Conservation (phyloP, 2,888 invertebrate species). For the Drosophila pseudotalamancana region DNA sequence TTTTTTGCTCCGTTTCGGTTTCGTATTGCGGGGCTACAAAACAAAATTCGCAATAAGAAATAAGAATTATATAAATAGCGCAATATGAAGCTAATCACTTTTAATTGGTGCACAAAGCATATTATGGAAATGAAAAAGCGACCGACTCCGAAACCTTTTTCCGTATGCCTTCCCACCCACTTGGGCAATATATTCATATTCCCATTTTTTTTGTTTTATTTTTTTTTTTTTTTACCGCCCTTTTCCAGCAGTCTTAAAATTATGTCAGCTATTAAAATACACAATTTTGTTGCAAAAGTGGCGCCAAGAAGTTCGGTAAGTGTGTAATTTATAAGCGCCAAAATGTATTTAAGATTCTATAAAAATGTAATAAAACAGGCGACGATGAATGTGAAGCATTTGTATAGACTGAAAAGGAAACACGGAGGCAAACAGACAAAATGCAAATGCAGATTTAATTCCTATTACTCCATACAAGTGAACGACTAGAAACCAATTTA, state of each 20-base stretch:
- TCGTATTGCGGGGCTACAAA: constrained; percentile 34
- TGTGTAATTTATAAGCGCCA: constrained; percentile 39
- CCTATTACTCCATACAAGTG: no score
- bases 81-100: constrained; percentile 77
- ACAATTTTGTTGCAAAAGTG: constrained; percentile 45
- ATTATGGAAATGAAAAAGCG: constrained; percentile 57
- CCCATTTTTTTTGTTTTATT: neutral
- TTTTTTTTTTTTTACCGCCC: neutral
- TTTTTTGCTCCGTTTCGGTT: constrained; percentile 41
- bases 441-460: no score
- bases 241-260: constrained; percentile 31
- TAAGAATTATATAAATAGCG: constrained; percentile 63
- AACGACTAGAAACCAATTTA: no score
- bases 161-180: neutral
- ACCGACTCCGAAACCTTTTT: constrained; percentile 47
- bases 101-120: constrained; percentile 71
- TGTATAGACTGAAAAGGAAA: no score
- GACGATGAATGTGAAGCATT: neutral
- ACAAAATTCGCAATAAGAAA: constrained; percentile 50
- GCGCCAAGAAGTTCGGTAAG: constrained; percentile 29
- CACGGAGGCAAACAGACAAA: no score
- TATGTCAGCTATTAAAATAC: constrained; percentile 64
- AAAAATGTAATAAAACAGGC: neutral
- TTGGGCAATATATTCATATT: constrained; percentile 2
- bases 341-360: constrained; percentile 3